Evolutionary conservation across 2,888 invertebrate genomes (phyloP).

Genomic region (Sminthurinus aureus): DNA sequence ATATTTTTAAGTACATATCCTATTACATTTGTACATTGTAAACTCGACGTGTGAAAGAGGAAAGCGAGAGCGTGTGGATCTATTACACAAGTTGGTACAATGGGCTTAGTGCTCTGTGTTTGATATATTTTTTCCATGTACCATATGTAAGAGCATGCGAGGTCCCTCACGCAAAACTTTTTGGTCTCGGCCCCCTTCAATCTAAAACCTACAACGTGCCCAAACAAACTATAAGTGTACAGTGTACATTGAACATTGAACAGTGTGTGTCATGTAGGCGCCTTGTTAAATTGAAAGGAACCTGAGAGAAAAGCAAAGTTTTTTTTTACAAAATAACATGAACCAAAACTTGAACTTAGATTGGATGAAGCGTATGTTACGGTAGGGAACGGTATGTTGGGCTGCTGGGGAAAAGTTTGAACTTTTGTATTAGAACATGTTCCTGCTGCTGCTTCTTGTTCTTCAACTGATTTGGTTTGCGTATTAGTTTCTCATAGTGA

Average conservation of each 20-base stretch:
- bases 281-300: constrained; percentile 35
- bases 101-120: neutral
- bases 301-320: constrained; percentile 15
- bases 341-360: constrained; percentile 1
- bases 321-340: constrained; percentile 17
- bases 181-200: neutral
- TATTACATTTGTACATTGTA: too few species aligned
- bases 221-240: constrained; percentile 23
- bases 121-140: too few species aligned
- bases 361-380: neutral
- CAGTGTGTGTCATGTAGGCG: constrained; percentile 18
- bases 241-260: neutral
- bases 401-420: constrained; percentile 13
- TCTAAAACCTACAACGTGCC: neutral
- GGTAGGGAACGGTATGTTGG: neutral
- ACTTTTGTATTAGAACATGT: constrained; percentile 20
- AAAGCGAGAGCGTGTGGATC: neutral
- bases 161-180: constrained; percentile 31
- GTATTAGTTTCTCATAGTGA: neutral
- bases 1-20: too few species aligned
- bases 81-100: neutral
- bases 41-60: neutral
- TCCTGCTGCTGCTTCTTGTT: neutral
- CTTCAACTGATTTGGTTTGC: neutral
- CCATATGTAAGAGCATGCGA: constrained; percentile 14